Evolutionary conservation across 2,113 vertebrate genomes (phyloP).

Genomic region (Acrocephalus arundinaceus): DNA sequence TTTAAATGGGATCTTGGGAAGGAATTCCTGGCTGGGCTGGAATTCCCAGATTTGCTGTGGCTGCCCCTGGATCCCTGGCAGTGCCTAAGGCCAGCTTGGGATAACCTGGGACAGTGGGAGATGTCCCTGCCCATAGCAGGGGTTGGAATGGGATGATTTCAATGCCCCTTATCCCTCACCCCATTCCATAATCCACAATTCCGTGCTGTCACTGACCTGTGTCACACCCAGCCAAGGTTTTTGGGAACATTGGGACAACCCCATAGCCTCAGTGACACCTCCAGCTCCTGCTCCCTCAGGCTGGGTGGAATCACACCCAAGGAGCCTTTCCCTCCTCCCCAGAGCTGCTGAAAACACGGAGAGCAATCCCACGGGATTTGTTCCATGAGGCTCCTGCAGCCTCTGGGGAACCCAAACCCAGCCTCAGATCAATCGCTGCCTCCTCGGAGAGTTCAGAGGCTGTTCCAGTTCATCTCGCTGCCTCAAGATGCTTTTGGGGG

Average conservation of each 20-base stretch:
- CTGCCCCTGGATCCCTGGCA: too few species aligned
- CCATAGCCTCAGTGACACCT: not conserved
- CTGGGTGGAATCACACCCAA: rapidly evolving
- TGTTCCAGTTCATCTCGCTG: not conserved
- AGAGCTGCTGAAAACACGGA: not conserved
- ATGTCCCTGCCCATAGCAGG: not conserved
- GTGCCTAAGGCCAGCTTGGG: not conserved
- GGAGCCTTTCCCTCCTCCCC: not conserved
- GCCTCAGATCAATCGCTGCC: not conserved
- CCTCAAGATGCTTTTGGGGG: not conserved
- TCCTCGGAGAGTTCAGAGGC: not conserved
- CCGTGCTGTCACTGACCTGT: rapidly evolving
- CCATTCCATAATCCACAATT: not conserved
- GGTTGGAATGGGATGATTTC: not conserved
- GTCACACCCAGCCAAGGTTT: too few species aligned
- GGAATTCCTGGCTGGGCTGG: too few species aligned
- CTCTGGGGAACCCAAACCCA: not conserved
- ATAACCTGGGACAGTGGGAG: rapidly evolving
- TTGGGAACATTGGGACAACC: rapidly evolving
- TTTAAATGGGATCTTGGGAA: too few species aligned
- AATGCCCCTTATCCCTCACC: rapidly evolving
- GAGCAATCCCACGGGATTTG: not conserved
- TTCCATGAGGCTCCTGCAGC: not conserved
- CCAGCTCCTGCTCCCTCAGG: not conserved
- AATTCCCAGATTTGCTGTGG: too few species aligned